Conservation (phyloP, 2,113 vertebrate species). For the Bubo scandiacus region DNA sequence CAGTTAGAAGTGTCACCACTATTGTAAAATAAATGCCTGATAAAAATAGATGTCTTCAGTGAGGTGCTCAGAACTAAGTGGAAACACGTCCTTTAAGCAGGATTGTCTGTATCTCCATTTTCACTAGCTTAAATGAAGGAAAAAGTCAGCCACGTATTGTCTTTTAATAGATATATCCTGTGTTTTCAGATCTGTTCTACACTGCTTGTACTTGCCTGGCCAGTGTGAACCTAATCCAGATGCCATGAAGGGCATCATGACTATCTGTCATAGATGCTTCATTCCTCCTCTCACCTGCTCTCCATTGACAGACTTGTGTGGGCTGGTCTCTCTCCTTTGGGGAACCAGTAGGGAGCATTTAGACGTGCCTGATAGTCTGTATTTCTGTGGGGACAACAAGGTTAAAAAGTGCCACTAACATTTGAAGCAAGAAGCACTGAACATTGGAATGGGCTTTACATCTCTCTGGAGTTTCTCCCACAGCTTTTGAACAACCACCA, state of each 20-base stretch:
- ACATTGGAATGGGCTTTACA: not conserved
- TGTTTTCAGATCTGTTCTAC: not conserved
- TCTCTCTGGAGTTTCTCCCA: not conserved
- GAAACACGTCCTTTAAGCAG: not conserved
- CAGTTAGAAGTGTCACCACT: not conserved
- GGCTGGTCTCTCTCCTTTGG: not conserved
- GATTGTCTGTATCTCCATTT: not conserved
- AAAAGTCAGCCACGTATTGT: not conserved
- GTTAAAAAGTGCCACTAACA: not conserved
- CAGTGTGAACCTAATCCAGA: not conserved
- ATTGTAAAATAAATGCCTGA: not conserved
- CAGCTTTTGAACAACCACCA: not conserved
- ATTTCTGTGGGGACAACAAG: not conserved
- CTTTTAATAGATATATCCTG: not conserved
- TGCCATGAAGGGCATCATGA: not conserved
- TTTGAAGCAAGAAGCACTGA: not conserved
- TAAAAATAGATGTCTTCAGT: not conserved
- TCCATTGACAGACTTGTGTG: not conserved
- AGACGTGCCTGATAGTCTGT: not conserved
- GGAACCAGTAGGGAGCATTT: not conserved
- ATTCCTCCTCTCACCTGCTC: not conserved
- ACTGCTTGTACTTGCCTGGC: fast-evolving
- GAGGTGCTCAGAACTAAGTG: not conserved
- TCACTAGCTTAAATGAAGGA: not conserved
- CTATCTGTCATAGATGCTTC: not conserved